A percentile compares a stretch with the other conserved stretches of the same genome.
These are phyloP conservation scores for Chrysotoxum bicinctum DNA, from an alignment of 2,888 invertebrate species.

Conservation along the genomic window DNA sequence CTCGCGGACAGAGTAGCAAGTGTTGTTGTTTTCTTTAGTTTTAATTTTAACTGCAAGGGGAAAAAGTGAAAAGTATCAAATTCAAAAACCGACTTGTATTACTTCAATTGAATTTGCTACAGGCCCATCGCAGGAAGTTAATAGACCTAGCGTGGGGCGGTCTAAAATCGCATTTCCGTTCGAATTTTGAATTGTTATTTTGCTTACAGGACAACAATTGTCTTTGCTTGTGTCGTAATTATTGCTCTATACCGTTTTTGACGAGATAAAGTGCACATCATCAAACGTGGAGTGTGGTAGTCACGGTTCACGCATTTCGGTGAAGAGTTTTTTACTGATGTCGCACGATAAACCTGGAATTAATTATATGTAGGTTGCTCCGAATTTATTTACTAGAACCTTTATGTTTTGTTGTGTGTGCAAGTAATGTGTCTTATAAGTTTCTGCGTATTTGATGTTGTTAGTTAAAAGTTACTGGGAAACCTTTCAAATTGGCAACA, in stretches of 20 bases:
- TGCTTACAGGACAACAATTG: conserved; percentile 4
- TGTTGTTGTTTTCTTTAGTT: conserved; percentile 12
- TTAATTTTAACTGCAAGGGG: conserved; percentile 1
- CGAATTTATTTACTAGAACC: neutral
- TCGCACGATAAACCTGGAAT: conserved; percentile 60
- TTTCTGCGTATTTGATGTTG: neutral
- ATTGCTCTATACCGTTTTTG: neutral
- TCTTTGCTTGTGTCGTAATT: neutral
- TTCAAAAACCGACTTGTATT: conserved; percentile 41
- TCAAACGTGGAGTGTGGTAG: conserved; percentile 6
- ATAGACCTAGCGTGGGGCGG: neutral
- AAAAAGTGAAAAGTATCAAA: neutral
- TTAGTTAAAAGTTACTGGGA: neutral
- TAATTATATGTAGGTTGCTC: conserved; percentile 31
- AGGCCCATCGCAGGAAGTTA: conserved; percentile 17
- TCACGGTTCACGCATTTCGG: conserved; percentile 44
- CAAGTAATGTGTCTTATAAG: neutral
- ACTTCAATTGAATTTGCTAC: conserved; percentile 55
- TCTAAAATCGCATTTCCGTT: conserved; percentile 35
- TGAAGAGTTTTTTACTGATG: conserved; percentile 11
- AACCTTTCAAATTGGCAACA: neutral
- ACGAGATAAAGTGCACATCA: neutral
- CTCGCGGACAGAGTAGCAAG: conserved; percentile 25
- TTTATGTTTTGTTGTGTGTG: neutral
- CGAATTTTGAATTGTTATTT: conserved; percentile 8